Percentiles rank a stretch among this genome's conserved stretches.
phyloP scores from a whole-genome alignment of 2,113 vertebrate species.

The Sula dactylatra region DNA sequence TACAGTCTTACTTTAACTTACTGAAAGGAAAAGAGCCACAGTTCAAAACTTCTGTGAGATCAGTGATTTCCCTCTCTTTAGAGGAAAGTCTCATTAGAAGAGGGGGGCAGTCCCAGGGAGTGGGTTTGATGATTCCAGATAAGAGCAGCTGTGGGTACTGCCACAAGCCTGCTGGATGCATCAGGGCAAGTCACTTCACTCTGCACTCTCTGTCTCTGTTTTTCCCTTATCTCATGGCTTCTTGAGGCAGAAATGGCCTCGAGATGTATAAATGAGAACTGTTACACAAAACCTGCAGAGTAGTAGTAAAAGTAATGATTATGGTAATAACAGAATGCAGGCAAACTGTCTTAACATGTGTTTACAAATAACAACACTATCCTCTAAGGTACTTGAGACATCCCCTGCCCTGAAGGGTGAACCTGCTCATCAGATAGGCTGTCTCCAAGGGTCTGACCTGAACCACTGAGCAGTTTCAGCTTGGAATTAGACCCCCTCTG shows the following conservation, averaged over 20 bases:
- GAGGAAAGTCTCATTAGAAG: not conserved
- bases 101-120: not conserved
- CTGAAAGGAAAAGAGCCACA: not conserved
- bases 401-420: not conserved
- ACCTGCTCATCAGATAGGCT: not conserved
- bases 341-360: not conserved
- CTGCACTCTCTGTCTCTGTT: not conserved
- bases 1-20: not conserved
- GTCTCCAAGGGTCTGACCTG: constrained; percentile 9
- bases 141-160: not conserved
- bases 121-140: not conserved
- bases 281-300: not conserved
- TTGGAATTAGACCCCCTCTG: constrained; percentile 32
- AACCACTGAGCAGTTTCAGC: constrained; percentile 2
- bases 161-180: not conserved
- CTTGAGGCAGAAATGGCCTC: not conserved
- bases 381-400: not conserved
- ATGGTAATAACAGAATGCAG: constrained; percentile 3
- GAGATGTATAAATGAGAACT: not conserved
- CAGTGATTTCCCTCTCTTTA: not conserved
- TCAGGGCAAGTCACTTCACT: not conserved
- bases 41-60: not conserved
- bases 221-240: not conserved
- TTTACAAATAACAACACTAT: constrained; percentile 37
- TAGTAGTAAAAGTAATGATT: constrained; percentile 14